These are phyloP conservation scores for Etheostoma spectabile DNA, from an alignment of 2,113 vertebrate genomes.

Conservation along the genomic window DNA sequence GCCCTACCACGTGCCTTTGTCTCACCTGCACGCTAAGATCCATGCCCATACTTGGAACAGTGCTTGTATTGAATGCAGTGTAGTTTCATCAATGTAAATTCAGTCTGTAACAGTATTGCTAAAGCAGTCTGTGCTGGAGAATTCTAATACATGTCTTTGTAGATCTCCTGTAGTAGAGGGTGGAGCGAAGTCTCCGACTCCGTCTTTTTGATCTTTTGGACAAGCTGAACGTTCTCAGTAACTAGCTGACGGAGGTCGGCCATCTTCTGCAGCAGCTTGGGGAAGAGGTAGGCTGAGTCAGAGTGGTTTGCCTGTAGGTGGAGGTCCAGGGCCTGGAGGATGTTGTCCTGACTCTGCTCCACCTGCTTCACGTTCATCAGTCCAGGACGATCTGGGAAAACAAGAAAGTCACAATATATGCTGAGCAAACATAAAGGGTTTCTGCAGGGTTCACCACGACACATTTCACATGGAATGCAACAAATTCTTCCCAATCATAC, in stretches of 20 bases:
- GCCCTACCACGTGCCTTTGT: constrained; percentile 56
- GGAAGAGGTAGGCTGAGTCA: constrained; percentile 95
- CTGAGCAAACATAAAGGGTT: not conserved
- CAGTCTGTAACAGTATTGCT: constrained; percentile 79
- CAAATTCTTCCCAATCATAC: not conserved
- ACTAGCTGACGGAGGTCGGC: constrained; percentile 97
- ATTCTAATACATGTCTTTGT: constrained; percentile 97
- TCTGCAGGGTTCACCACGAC: not conserved
- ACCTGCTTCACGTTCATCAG: constrained; percentile 96
- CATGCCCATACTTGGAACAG: constrained; percentile 67
- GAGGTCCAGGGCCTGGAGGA: constrained; percentile 94
- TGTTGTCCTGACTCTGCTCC: constrained; percentile 97
- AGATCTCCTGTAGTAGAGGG: constrained; percentile 98
- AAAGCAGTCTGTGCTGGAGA: constrained; percentile 65
- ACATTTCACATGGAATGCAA: not conserved
- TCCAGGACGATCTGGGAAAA: constrained; percentile 92
- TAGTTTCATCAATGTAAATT: constrained; percentile 61
- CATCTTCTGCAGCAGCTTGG: constrained; percentile 99
- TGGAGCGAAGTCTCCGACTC: constrained; percentile 96
- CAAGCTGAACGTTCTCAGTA: constrained; percentile 95
- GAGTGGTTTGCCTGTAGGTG: constrained; percentile 96
- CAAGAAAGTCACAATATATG: not conserved
- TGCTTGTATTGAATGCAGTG: constrained; percentile 75
- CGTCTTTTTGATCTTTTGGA: constrained; percentile 98
- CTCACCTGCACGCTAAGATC: constrained; percentile 51